Percentiles rank a stretch among this genome's conserved stretches.
Evolutionary conservation across 2,113 vertebrate genomes (phyloP).

Genomic region (Gasterosteus nipponicus): DNA sequence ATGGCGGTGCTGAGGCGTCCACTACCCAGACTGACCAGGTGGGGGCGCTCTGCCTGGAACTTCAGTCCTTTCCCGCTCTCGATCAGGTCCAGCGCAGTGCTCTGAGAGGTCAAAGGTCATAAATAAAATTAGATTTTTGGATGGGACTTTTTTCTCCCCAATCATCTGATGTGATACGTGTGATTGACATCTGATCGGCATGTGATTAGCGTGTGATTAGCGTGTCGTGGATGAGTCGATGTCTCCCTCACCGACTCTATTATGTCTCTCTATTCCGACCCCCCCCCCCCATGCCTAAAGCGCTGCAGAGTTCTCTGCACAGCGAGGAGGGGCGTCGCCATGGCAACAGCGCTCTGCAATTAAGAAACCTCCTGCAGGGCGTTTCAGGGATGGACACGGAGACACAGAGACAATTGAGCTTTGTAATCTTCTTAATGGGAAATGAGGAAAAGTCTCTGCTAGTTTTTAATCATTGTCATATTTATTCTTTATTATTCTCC

Average conservation of each 20-base stretch:
- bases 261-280: too few relatives aligned
- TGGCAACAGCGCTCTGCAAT: constrained; percentile 68
- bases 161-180: too few relatives aligned
- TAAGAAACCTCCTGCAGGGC: constrained; percentile 61
- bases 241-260: too few relatives aligned
- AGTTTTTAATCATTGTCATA: too few relatives aligned
- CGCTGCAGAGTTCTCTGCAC: constrained; percentile 28
- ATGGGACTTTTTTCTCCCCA: neutral
- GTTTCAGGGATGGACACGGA: neutral
- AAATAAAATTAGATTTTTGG: neutral
- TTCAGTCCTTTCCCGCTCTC: constrained; percentile 91
- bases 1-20: constrained; percentile 93
- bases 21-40: constrained; percentile 94
- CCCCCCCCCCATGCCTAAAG: constrained; percentile 17
- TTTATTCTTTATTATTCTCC: too few relatives aligned
- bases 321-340: constrained; percentile 60
- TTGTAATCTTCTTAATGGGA: neutral
- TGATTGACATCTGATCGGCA: too few relatives aligned
- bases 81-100: constrained; percentile 88
- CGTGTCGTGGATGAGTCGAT: too few relatives aligned
- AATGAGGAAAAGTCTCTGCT: too few relatives aligned
- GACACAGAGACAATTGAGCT: neutral
- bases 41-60: constrained; percentile 92
- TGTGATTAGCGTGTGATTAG: too few relatives aligned
- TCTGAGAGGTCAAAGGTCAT: constrained; percentile 70